Evolutionary conservation across 2,113 vertebrate species (phyloP), one percentile per base, ranked within the genome.

Genomic region (Corythoichthys intestinalis): DNA sequence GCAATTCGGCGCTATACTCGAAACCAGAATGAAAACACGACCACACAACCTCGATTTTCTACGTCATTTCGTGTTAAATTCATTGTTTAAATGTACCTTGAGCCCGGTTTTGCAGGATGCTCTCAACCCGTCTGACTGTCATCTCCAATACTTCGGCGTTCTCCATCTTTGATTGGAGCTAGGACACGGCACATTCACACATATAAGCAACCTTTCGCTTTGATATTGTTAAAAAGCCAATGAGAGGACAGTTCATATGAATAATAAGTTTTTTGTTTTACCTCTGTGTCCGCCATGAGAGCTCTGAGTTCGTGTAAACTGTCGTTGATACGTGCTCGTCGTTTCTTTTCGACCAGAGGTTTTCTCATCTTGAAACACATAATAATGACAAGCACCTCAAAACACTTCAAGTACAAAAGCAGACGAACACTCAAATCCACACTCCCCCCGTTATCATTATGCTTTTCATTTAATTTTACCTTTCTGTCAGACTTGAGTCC

Each of bases 121-220:
- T 86, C 74, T 96, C 94, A 69, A 96, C 94, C 7, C 93, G 91
- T 79, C 92, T 94, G 76, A 97, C 96, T 2, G 95, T 96, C 86
- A 95, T 87, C 87, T 97, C 96, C 68, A 97, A 90, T 74, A 97
- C 94, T 87, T 96, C 94, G 1, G 95, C 95, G 35, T 97, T 96
- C 91, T 96, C 96, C 91, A 96, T 93, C 86, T 95, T 96, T 75
- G 94, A 86, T 80, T 95, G 92, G 53, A 95, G 85, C 94, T 95
- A 85, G 41, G 52, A 48, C 35, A 28, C 9, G 57, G 41, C 57
- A 69, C 64, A 66, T 63, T 2, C 6, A 3, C 59, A 44, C 8
- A 17, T 62, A 28, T 62, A 34, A 28, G 60, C 15, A 15, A 44
- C 39, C 5, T 41, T 46, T 74, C 15, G 9, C 7, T 59, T 47